Evolutionary conservation across 2,888 invertebrate genomes (phyloP).

Genomic region (Epirrita christyi): DNA sequence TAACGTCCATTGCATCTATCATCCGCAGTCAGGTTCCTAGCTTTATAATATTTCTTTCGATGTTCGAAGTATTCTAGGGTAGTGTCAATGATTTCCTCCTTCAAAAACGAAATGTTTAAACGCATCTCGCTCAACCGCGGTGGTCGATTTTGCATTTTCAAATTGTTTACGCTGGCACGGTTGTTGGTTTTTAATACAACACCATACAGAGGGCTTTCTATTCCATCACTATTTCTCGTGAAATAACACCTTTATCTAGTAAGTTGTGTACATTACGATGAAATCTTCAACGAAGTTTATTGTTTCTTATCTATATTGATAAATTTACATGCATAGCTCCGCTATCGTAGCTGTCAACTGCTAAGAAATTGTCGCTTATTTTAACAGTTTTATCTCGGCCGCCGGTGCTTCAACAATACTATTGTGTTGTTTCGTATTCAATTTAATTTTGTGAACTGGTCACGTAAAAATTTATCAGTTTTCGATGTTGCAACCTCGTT

Average conservation of each 20-base stretch:
- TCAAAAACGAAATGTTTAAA: too few relatives aligned
- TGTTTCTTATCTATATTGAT: conserved; percentile 80
- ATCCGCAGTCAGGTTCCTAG: too few relatives aligned
- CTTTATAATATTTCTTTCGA: too few relatives aligned
- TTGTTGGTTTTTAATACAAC: conserved; percentile 1
- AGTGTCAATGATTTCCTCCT: too few relatives aligned
- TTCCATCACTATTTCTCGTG: conserved; percentile 40
- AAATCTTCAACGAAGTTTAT: conserved; percentile 67
- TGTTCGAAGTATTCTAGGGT: too few relatives aligned
- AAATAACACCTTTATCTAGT: conserved; percentile 49
- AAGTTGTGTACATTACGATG: conserved; percentile 63
- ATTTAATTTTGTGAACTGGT: conserved; percentile 42
- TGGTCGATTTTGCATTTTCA: too few relatives aligned
- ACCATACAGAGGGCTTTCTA: conserved; percentile 16
- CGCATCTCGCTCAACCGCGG: too few relatives aligned
- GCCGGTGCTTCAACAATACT: conserved; percentile 57
- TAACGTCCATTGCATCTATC: too few relatives aligned
- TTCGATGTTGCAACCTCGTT: conserved; percentile 28
- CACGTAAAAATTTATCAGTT: conserved; percentile 44
- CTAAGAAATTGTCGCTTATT: conserved; percentile 70
- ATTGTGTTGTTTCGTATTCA: conserved; percentile 47
- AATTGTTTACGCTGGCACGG: conserved; percentile 4
- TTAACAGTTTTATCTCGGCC: conserved; percentile 70
- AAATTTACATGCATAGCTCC: conserved; percentile 73
- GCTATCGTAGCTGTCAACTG: conserved; percentile 70